These are phyloP conservation scores for Rhinoraja longicauda DNA, from an alignment of 2,797 vertebrate species.

Conservation along the genomic window DNA sequence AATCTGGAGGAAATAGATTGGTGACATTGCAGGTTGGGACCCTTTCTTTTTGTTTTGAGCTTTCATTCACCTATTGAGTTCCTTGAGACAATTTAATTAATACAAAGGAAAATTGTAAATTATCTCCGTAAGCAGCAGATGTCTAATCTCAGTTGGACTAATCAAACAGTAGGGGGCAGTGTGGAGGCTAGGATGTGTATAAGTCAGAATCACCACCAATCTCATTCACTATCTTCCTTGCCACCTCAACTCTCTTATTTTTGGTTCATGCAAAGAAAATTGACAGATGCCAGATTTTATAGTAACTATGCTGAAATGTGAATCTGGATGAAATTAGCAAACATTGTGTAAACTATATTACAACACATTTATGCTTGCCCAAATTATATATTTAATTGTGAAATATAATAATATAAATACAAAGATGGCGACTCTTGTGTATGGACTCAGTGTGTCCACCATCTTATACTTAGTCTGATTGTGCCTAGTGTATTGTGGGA, in stretches of 20 bases:
- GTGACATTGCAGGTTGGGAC: too few species aligned
- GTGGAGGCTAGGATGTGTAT: too few species aligned
- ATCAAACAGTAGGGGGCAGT: too few species aligned
- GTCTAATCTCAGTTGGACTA: too few species aligned
- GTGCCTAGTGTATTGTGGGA: background rate
- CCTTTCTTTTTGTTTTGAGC: background rate
- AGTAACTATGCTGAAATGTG: background rate
- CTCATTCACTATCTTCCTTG: too few species aligned
- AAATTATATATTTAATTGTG: background rate
- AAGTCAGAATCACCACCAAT: too few species aligned
- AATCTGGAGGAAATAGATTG: too few species aligned
- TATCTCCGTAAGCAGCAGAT: background rate
- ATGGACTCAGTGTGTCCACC: too few species aligned
- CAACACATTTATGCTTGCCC: conserved; percentile 9
- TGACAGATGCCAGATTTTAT: too few species aligned
- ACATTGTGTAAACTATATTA: conserved; percentile 41
- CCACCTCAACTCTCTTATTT: too few species aligned
- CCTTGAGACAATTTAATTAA: background rate
- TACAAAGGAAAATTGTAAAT: background rate
- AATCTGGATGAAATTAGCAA: conserved; percentile 44
- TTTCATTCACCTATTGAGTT: background rate
- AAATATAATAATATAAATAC: background rate
- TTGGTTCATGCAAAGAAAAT: too few species aligned
- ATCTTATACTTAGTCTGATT: background rate
- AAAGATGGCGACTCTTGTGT: too few species aligned